Evolutionary conservation across 2,888 invertebrate genomes (phyloP), one percentile per base, ranked within the genome.

Genomic region (Sepioteuthis lessoniana): DNA sequence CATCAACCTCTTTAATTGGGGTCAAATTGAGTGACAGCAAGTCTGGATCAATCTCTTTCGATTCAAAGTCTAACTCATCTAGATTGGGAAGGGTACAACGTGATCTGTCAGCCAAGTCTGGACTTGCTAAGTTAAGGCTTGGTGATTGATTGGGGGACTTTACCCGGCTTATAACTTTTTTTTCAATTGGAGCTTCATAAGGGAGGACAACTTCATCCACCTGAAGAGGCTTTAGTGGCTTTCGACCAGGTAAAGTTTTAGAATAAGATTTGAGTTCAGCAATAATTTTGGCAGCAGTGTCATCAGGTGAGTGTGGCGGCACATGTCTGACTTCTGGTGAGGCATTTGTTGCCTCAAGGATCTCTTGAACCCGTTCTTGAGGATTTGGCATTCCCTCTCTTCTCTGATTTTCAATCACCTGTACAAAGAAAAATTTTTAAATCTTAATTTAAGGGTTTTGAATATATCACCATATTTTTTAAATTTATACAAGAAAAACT

Each of bases 11-110:
- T 8, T 95, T 94, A 90, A 96, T 96, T 28, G 96, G 96, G 31
- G 95, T 96, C 13, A 96, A 95, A 95, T 96, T 96, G 96, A 96
- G 96, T 25, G 96, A 96, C 94, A 96, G 94, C 94, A 96, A 94
- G 95, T 96, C 96, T 28, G 96, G 96, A 91, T 96, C 96, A 28
- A 96, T 94, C 94, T 96, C 96, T 50, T 95, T 95, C 13, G 95
- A 94, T 50, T 95, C 95, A 94, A 96, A 96, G 38, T 96, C 95
- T 93, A 96, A 95, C 91, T 96, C 95, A 2, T 96, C 96, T 93
- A 96, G 94, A 93, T 96, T 96, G 0, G 96, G 96, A 37, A 96
- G 93, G 16, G 94, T 90, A 0, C 94, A 94, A 46, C 95, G 95
- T 1, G 95, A 94, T 47, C 96, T 95, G 60, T 95, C 95, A 37